Percentiles rank a stretch among this genome's conserved stretches.
Conservation (phyloP, 1,140 invertebrate genomes). For the Pararge aegeria region DNA sequence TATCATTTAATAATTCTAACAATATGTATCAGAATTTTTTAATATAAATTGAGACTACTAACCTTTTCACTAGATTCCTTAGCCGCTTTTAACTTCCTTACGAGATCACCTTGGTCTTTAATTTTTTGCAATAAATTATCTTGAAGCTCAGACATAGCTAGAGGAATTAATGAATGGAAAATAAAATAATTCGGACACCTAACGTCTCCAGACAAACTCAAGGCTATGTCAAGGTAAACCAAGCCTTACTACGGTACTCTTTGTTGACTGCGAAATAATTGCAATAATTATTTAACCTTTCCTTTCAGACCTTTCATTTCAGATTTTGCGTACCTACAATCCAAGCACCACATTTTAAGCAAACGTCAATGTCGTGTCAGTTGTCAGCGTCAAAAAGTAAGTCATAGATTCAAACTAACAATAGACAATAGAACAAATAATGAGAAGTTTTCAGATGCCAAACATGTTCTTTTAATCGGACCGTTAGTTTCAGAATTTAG, state of each 20-base stretch:
- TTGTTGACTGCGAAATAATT: constrained; percentile 49
- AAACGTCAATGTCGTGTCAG: constrained; percentile 8
- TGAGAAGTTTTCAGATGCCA: no score
- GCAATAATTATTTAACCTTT: constrained; percentile 44
- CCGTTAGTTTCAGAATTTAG: no score
- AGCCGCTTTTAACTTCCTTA: constrained; percentile 88
- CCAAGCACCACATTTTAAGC: background rate
- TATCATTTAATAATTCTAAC: constrained; percentile 11
- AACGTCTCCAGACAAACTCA: constrained; percentile 31
- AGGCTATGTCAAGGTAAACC: constrained; percentile 49
- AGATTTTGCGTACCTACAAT: constrained; percentile 8
- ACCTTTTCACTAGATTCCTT: constrained; percentile 88
- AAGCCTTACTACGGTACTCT: constrained; percentile 22
- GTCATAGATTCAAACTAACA: no score
- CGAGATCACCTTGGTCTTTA: constrained; percentile 89
- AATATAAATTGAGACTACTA: constrained; percentile 42
- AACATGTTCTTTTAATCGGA: no score
- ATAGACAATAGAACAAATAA: no score
- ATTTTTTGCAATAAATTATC: constrained; percentile 84
- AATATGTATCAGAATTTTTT: background rate
- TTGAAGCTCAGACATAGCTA: constrained; percentile 53
- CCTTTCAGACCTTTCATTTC: constrained; percentile 58
- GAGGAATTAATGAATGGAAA: constrained; percentile 14
- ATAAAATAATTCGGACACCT: constrained; percentile 22
- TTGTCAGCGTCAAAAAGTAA: background rate